Evolutionary conservation across 2,888 invertebrate species (phyloP).

Genomic region (Lasius fuliginosus): DNA sequence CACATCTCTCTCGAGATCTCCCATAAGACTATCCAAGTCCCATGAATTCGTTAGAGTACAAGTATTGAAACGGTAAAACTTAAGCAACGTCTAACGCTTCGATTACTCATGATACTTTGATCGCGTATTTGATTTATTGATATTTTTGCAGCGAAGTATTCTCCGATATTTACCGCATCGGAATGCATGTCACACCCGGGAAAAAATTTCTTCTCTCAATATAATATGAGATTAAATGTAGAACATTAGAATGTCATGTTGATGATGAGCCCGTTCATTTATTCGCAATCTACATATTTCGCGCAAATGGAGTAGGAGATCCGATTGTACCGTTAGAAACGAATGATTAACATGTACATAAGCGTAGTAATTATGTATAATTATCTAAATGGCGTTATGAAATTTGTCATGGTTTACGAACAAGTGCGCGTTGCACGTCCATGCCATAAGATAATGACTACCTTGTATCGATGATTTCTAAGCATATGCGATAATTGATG

Average conservation of each 20-base stretch:
- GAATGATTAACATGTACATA: constrained; percentile 45
- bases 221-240: constrained; percentile 27
- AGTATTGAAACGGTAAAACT: neutral
- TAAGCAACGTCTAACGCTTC: constrained; percentile 19
- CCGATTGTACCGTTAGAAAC: constrained; percentile 34
- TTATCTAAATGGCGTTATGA: constrained; percentile 58
- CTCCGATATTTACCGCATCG: neutral
- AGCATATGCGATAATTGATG: constrained; percentile 74
- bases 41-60: constrained; percentile 14
- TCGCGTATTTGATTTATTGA: neutral
- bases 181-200: neutral
- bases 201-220: no score
- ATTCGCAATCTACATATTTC: constrained; percentile 27
- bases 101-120: constrained; percentile 5
- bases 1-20: constrained; percentile 8
- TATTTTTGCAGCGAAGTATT: neutral
- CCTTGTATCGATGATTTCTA: constrained; percentile 70
- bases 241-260: neutral
- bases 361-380: constrained; percentile 41
- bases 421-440: constrained; percentile 56
- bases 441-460: constrained; percentile 67
- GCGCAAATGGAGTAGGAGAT: constrained; percentile 38
- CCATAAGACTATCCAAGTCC: constrained; percentile 20
- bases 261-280: constrained; percentile 27
- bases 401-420: constrained; percentile 62